Base-by-base conservation (phyloP, 1,140 invertebrate genomes). In the Formica exsecta region DNA sequence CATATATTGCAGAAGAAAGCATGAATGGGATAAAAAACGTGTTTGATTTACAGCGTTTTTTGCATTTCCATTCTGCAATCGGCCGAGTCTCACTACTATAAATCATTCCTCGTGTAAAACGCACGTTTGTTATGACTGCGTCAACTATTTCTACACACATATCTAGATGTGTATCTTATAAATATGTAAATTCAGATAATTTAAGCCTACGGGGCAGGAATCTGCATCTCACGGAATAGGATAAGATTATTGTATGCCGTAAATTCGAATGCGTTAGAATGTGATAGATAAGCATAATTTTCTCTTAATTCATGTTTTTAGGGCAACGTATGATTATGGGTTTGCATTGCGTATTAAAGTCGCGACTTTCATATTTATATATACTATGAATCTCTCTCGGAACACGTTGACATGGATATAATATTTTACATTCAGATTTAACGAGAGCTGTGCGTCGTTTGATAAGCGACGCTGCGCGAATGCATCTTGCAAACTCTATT, bases 221-320 rank as follows among this genome's bases (percentile, higher is more conserved):
- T 57, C 65, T 57, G 11, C 51, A 41, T 80, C 48, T 32, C 16
- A 36, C 16, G 54, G 41, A 64, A 29, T 57, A 16, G 65, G 64
- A 70, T 68, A 80, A 11, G 64, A 80, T 71, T 54, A 59, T 80
- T 71, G 77, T 57, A 38, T 41, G 36, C 36, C 77, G 65, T 80
- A 80, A 80, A 80, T 80, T 80, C 64, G 32, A 80, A 80, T 71
- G 48, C 59, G 41, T 80, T 80, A 71, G 36, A 65, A 48, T 22
- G 77, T 59, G 77, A 70, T 80, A 70, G 68, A 66, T 54, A 80
- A 80, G 48, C 48, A 71, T 80, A 70, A 80, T 80, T 80, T 80
- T 54, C 65, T 57, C 65, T 80, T 80, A 80, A 80, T 80, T 70
- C 48, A 71, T 71, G 77, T 80, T 80, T 80, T 80, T 70, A 70